Base-by-base conservation (phyloP, 2,888 invertebrate species). In the Latrodectus elegans region DNA sequence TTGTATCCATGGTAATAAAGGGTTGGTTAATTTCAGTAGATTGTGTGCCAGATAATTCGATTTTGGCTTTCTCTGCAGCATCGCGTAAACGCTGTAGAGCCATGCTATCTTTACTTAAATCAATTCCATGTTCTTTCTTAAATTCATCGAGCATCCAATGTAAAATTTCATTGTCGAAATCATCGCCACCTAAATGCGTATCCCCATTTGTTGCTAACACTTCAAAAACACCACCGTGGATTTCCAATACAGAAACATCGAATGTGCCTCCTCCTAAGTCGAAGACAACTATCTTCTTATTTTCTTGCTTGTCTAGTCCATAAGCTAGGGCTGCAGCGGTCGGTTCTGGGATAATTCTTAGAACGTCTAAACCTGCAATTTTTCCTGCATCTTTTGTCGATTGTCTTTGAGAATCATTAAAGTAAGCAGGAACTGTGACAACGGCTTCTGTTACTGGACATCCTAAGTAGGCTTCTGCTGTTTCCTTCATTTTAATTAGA, bases 191-290 rank as follows among this genome's bases (percentile, higher is more conserved):
- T 38, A 38, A 38, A 38, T 38, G 38, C 38, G 99, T 99, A 93
- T 99, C 99, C 22, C 99, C 99, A 92, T 99, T 99, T 72, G 99
- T 99, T 0, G 99, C 99, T 93, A 99, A 99, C 12, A 99, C 99
- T 92, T 99, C 99, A 92, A 99, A 99, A 17, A 99, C 99, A 1
- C 99, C 99, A 1, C 99, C 99, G 38, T 38, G 38, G 88, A 99
- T 99, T 94, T 99, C 99, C 90, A 99, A 93, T 90, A 99, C 96
- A 0, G 99, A 99, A 87, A 99, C 95, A 94, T 99, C 99, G 93
- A 99, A 99, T 65, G 99, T 99, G 90, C 99, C 99, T 91, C 99
- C 99, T 84, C 99, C 99, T 92, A 99, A 94, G 93, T 99, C 99
- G 93, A 99, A 99, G 0, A 99, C 99, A 70, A 99, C 99, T 92